Base-by-base conservation (phyloP, 2,888 invertebrate species). In the Tenthredo scrophulariae region DNA sequence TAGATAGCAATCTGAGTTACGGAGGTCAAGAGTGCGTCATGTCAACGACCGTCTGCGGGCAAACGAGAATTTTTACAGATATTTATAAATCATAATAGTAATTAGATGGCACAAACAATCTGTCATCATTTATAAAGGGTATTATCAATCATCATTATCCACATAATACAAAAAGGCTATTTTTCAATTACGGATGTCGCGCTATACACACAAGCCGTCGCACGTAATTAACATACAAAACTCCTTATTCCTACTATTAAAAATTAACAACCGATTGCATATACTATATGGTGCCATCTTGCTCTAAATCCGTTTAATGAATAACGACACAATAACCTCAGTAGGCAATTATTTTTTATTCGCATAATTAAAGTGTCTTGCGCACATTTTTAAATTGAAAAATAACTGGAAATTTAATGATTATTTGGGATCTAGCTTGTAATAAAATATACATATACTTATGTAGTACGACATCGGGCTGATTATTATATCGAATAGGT, bases 1-100 rank as follows among this genome's bases (percentile, higher is more conserved):
- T 50, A 77, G 46, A 82, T n/a, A 85, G 70, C 62, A 85, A 85
- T 85, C 82, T n/a, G 72, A 72, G 85, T 43, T 82, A 80, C 85
- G 33, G 72, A 72, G 85, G 80, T 82, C 85, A 82, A 43, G 72
- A 67, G 85, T 80, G 40, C 82, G 70, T 10, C 18, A 72, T 82
- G 85, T 72, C 85, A 85, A 72, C 15, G 85, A 37, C 82, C 85
- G 70, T 50, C 22, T 58, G 26, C 43, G 13, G 18, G 13, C 50
- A 77, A 22, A 54, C 29, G 26, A 26, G 15, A 33, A 77, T 77
- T 77, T 77, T 77, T 54, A 33, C 10, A 74, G n/a, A 46, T 43
- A 74, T 74, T 74, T 43, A 43, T 74, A 5, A 74, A 74, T 46
- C 46, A 74, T 43, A 40, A 74, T 43, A 10, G 74, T 74, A 74